Conservation (phyloP, 2,888 invertebrate species). For the Habroteleia sp. region DNA sequence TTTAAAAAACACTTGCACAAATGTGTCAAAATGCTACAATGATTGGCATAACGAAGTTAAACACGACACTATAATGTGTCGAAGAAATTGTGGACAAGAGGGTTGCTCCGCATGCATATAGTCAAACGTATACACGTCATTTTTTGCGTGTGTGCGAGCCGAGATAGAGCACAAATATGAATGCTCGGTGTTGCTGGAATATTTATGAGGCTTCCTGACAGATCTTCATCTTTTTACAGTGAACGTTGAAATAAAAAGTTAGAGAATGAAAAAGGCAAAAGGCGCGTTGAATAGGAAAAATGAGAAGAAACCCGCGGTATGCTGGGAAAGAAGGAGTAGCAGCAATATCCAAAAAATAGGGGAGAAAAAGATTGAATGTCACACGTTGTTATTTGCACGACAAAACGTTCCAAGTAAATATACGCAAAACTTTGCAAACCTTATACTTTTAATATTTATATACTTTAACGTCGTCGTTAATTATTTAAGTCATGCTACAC, state of each 20-base stretch:
- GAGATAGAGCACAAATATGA: slow-evolving; percentile 57
- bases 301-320: slow-evolving; percentile 7
- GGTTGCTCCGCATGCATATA: neutral
- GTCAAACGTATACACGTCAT: slow-evolving; percentile 10
- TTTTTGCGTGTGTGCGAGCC: neutral
- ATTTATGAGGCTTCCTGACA: slow-evolving; percentile 54
- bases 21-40: slow-evolving; percentile 22
- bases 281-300: slow-evolving; percentile 22
- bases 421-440: neutral
- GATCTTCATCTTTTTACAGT: slow-evolving; percentile 25
- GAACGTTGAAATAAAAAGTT: slow-evolving; percentile 25
- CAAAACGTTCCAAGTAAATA: slow-evolving; percentile 70
- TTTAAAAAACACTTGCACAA: slow-evolving; percentile 8
- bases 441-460: neutral
- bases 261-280: slow-evolving; percentile 31
- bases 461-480: too few relatives aligned
- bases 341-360: slow-evolving; percentile 27
- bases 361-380: slow-evolving; percentile 68
- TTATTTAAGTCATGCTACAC: too few relatives aligned
- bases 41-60: slow-evolving; percentile 47
- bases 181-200: slow-evolving; percentile 58
- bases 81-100: slow-evolving; percentile 20
- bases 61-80: slow-evolving; percentile 26
- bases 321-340: slow-evolving; percentile 9
- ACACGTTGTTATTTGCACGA: slow-evolving; percentile 68